Percentiles rank a stretch among this genome's conserved stretches.
These are phyloP conservation scores for Pristionchus japonicus DNA, from an alignment of 2,888 invertebrate species.

Conservation along the genomic window DNA sequence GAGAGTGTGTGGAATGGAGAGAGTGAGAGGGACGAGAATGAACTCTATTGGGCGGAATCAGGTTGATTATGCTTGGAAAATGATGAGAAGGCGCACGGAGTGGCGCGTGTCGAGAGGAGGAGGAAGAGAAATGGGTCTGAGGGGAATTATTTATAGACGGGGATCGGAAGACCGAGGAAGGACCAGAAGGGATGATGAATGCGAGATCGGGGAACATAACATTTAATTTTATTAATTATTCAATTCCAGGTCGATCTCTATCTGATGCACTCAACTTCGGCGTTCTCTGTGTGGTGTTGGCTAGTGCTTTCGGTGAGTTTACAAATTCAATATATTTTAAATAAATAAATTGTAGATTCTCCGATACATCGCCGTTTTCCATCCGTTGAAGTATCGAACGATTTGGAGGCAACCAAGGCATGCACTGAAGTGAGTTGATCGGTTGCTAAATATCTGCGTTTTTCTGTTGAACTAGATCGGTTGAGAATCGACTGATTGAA, in stretches of 20 bases:
- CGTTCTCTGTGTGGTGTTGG: conserved; percentile 74
- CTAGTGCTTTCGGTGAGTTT: conserved; percentile 64
- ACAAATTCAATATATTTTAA: background rate
- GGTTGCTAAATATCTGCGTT: too few relatives aligned
- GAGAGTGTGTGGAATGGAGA: background rate
- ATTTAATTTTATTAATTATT: background rate
- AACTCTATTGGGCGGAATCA: conserved; percentile 19
- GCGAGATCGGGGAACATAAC: background rate
- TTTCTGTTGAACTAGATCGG: too few relatives aligned
- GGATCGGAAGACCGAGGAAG: background rate
- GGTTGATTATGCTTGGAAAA: conserved; percentile 7
- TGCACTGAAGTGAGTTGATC: conserved; percentile 58
- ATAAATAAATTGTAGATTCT: conserved; percentile 8
- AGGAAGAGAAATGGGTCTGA: conserved; percentile 8
- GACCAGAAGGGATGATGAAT: background rate
- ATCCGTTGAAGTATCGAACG: conserved; percentile 69
- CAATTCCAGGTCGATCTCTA: conserved; percentile 64
- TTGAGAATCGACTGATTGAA: too few relatives aligned
- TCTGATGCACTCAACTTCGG: conserved; percentile 70
- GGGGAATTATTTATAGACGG: conserved; percentile 2
- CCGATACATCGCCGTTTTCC: conserved; percentile 70
- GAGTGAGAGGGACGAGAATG: background rate
- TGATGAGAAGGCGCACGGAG: background rate
- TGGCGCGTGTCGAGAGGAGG: background rate
- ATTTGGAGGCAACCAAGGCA: conserved; percentile 72